phyloP scores from a whole-genome alignment of 2,888 invertebrate species.

The Standfussiana lucernea region DNA sequence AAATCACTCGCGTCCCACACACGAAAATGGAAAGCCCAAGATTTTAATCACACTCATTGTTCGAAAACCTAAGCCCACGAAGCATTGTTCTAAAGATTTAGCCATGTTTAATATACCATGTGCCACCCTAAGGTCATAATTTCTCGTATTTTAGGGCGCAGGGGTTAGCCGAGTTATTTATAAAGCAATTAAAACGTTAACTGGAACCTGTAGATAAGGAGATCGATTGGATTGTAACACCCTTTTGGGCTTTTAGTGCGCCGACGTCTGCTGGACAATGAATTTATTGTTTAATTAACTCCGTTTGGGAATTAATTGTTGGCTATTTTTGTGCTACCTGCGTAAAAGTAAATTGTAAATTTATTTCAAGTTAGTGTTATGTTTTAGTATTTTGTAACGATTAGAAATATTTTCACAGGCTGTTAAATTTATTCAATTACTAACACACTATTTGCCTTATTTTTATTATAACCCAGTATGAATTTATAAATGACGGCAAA shows the following conservation, averaged over 20 bases:
- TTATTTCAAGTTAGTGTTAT: background rate
- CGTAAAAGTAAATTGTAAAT: conserved; percentile 1
- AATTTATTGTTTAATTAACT: conserved; percentile 67
- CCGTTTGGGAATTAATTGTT: conserved; percentile 53
- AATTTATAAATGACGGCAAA: background rate
- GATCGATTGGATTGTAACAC: conserved; percentile 76
- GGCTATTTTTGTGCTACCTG: conserved; percentile 43
- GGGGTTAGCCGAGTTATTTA: conserved; percentile 88
- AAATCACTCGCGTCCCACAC: conserved; percentile 48
- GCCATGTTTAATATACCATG: conserved; percentile 70
- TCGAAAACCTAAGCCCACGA: conserved; percentile 58
- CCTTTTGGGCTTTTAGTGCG: conserved; percentile 67
- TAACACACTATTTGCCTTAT: no score
- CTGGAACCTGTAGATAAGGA: conserved; percentile 84
- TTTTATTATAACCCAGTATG: background rate
- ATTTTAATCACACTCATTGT: conserved; percentile 70
- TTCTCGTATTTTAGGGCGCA: conserved; percentile 76
- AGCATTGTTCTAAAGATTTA: conserved; percentile 68
- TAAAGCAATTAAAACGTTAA: conserved; percentile 89
- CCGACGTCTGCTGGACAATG: conserved; percentile 55
- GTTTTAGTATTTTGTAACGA: background rate
- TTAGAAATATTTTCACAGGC: background rate
- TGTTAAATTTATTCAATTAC: background rate
- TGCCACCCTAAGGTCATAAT: conserved; percentile 84
- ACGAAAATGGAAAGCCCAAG: conserved; percentile 52